Evolutionary conservation across 2,888 invertebrate species (phyloP), one percentile per base, ranked within the genome.

Genomic region (Parnassius glacialis): DNA sequence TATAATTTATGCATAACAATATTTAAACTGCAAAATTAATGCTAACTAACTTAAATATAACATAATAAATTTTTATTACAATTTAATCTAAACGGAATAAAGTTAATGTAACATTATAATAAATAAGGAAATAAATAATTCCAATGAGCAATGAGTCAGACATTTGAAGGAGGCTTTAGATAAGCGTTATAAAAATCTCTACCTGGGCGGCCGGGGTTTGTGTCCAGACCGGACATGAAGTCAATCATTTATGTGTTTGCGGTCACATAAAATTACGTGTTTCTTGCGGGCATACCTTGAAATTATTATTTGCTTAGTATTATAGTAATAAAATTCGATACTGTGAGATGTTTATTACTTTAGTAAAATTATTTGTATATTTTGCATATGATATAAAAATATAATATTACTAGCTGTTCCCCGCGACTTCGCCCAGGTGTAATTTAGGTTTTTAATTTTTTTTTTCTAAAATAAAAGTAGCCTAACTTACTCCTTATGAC

Each of bases 201-300:
- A 74, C 75, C 72, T 77, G 75, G 71, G 72, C 64, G 72, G 70
- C 59, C 70, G 53, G 57, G 66, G 69, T 69, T 70, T 68, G 65
- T 53, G 52, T 57, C 67, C 65, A 25, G 68, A 57, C 70, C 70
- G 67, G 69, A 70, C 65, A 62, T 60, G 56, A 58, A 51, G 43
- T 65, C 65, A 65, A 56, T 62, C 65, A 59, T 64, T 62, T 66
- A 66, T 62, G 60, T 57, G 63, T 64, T 67, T 68, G 68, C 68
- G 70, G 69, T 69, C 66, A 61, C 63, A 57, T 64, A 64, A 59
- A 64, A 59, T 64, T 59, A 56, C 56, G 48, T 64, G 20, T 60
- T 63, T 56, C 52, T 64, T 59, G 57, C 56, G 56, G 52, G 13
- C 25, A 25, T 47, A 25, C 12, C 42, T 41, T n/a, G 25, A 34